Base-by-base conservation (phyloP, 2,797 vertebrate genomes). In the Sebastes steindachneri region DNA sequence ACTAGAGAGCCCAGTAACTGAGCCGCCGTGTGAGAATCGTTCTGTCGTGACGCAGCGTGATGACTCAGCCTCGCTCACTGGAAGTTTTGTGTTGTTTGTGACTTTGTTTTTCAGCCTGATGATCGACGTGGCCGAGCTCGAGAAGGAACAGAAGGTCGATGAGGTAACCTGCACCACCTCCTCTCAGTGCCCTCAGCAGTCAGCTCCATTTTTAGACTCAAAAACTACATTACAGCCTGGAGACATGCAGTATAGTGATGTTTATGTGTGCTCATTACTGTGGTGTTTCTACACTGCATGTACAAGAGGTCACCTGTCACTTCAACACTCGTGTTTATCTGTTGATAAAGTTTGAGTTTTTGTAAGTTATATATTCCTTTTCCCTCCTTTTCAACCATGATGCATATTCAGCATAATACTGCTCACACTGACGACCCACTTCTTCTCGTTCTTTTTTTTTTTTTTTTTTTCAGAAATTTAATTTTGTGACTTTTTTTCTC, bases 131-230 rank as follows among this genome's bases (percentile, higher is more conserved):
- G 82, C 75, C 10, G 97, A 99, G 90, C 92, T 99, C 5, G 91
- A 97, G 90, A 98, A 97, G 91, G 96, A 97, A 7, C 95, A 95
- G 88, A 96, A 94, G 72, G 93, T 99, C 5, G 98, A 99, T 66
- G 95, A 98, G 96, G 98, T 99, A 94, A 94, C 84, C 17, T 71
- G 4, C 68, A 7, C 21, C 65, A 31, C 9, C 1, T 69, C 41
- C 15, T 45, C 15, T 45, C 0, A 45, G 15, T 29, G 31, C 26
- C 63, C 1, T 45, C 67, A 55, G 53, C 23, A 14, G 9, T 12
- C 57, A 5, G 26, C 7, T 26, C 23, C 17, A 26, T 17, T 17
- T 62, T 62, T 23, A 35, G 17, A 29, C 17, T 59, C 25, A 29
- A 29, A 37, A 21, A 17, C 25, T 15, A 41, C 37, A 3, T 41